Evolutionary conservation across 2,797 vertebrate genomes (phyloP), one percentile per base, ranked within the genome.

Genomic region (Salarias fasciatus): DNA sequence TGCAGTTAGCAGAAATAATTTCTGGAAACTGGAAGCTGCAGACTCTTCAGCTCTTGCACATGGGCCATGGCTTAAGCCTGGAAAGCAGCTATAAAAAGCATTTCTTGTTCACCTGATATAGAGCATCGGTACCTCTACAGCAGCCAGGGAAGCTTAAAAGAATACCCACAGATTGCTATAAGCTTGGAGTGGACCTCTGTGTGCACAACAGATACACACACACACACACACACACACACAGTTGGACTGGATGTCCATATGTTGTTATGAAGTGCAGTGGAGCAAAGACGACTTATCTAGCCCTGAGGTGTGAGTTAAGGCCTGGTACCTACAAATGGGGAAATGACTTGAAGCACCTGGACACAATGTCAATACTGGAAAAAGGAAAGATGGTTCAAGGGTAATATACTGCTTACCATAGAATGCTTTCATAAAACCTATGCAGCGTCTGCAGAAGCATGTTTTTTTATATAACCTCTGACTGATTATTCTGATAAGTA

Each of bases 261-360:
- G 74, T 71, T 84, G 77, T 89, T 88, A 85, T 86, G 73, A 86
- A 79, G 75, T 85, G 84, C 80, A 80, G 63, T 84, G 80, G 73
- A 88, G 85, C 86, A 89, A 79, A 80, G 57, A 86, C 43, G 65
- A 65, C 69, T 84, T 80, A 86, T 86, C 84, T 56, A 46, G 63
- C 78, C 71, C 79, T 74, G 45, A 84, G 84, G 78, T 81, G 71
- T 62, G 56, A 82, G 81, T 80, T 84, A 72, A 79, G 56, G 72
- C 64, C 73, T 79, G 47, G 48, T 63, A 75, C 77, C 65, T 82
- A 66, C 51, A 63, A 80, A 75, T 37, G 52, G 29, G 65, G 63
- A 84, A 88, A 89, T 85, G 68, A 82, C 69, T 72, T 59, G 74
- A 86, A 83, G 56, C 63, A 87, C 67, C 82, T 83, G 79, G 72